Base-by-base conservation (phyloP, 1,140 invertebrate species). In the Rhysida immarginata region DNA sequence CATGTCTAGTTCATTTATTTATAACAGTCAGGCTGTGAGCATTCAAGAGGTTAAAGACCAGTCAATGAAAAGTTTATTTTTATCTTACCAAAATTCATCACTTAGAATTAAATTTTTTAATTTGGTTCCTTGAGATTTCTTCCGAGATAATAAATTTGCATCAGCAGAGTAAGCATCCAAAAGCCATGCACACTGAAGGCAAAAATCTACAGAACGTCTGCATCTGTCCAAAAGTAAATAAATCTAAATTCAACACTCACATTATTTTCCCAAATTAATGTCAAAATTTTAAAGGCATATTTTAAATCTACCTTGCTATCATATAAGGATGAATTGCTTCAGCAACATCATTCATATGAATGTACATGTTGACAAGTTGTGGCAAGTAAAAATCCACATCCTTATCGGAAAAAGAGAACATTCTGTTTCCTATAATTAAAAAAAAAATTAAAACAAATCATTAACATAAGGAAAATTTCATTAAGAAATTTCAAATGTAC, bases 381-480 rank as follows among this genome's bases (percentile, higher is more conserved):
- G 95, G 95, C 65, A 99, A 78, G 75, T 96, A 99, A 70, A 97
- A 95, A 74, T 99, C 94, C 29, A 97, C 89, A 60, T 96, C 88
- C 59, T 78, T 75, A 67, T 91, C 79, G 25, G 82, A 80, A 73
- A 97, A 98, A 72, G 84, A 92, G 71, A 98, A 98, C 71, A 99
- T 80, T 71, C 90, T 88, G 74, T 97, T 96, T 57, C 82, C 84
- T 83, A 66, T 48, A 75, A 74, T 54, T 60, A 54, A 53, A 53
- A 56, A 54, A 53, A 49, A 48, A 55, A 48, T 13, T 13, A 41
- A 41, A 41, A 41, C n/a, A 41, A 41, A 41, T 13, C n/a, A 41
- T 41, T 41, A 41, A 41, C 35, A 11, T 13, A 41, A 41, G n/a
- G n/a, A 11, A 11, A 41, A 41, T 41, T 13, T 13, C 11, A 41